Evolutionary conservation across 2,888 invertebrate species (phyloP), one percentile per base, ranked within the genome.

Genomic region (Chaetoderma sp.): DNA sequence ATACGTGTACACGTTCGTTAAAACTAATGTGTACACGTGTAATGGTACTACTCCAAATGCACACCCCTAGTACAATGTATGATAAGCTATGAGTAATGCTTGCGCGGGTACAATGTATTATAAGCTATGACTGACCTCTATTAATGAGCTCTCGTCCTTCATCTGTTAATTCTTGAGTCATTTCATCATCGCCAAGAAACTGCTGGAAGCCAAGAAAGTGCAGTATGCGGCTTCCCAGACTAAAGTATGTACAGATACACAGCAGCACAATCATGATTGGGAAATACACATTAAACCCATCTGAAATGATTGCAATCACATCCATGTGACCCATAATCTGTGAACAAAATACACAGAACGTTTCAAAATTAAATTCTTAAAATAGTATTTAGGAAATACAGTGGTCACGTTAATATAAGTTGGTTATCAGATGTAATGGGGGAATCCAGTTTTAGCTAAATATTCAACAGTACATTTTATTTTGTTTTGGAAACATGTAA

Each of bases 251-350:
- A 63, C 96, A 94, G 63, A 94, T 87, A 82, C 98, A 98, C 76
- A 99, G 92, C 45, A 93, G 90, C 65, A 98, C 90, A 84, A 99
- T 97, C 66, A 94, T 91, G 91, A 98, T 98, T 0, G 99, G 99
- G 87, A 99, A 97, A 88, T 99, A 99, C 61, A 99, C 93, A 88
- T 99, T 99, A 89, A 99, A 98, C 8, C 98, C 98, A 86, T 97
- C 94, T 0, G 98, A 94, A 73, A 99, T 94, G 68, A 99, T 94
- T 30, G 94, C 93, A 61, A 99, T 92, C 0, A 99, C 96, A 87
- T 98, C 98, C 96, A 99, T 95, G 86, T 99, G 98, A 0, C 99
- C 99, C 98, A 99, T 99, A 77, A 97, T 92, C 91, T 88, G 76
- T 50, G 79, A 69, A 62, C 55, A 50, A 52, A 57, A 65, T 23